Evolutionary conservation across 2,113 vertebrate genomes (phyloP).

Genomic region (Natator depressus): DNA sequence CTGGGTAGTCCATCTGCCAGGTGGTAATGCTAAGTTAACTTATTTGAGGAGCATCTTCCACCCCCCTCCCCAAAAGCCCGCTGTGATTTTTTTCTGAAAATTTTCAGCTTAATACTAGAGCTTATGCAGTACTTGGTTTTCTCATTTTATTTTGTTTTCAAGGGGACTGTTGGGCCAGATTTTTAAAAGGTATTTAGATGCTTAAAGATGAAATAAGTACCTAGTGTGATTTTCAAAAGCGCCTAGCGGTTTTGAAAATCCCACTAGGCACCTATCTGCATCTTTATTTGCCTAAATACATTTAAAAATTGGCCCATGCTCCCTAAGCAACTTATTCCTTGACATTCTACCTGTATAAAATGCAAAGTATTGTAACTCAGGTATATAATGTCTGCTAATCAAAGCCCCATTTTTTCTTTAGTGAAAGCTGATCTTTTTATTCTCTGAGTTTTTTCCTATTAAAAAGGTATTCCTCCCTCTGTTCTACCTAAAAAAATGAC

Average conservation of each 20-base stretch:
- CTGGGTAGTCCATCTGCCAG: slow-evolving; percentile 61
- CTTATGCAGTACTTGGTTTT: background rate
- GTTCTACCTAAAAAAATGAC: background rate
- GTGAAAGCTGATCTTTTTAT: slow-evolving; percentile 8
- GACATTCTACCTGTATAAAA: background rate
- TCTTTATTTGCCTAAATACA: background rate
- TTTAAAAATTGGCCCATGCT: background rate
- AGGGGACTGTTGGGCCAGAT: background rate
- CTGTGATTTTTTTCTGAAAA: slow-evolving; percentile 6
- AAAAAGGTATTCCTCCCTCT: background rate
- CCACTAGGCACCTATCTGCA: background rate
- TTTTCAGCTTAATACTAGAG: background rate
- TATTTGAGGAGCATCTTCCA: background rate
- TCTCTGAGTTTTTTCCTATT: slow-evolving; percentile 1
- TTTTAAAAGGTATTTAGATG: background rate
- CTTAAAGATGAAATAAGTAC: background rate
- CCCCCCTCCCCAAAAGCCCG: background rate
- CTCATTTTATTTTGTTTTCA: background rate
- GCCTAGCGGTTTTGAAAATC: background rate
- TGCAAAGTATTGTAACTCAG: background rate
- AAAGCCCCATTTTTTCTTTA: slow-evolving; percentile 14
- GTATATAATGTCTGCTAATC: background rate
- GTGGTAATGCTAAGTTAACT: slow-evolving; percentile 53
- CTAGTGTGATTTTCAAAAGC: background rate
- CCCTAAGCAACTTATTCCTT: background rate